phyloP scores from a whole-genome alignment of 2,797 vertebrate genomes.

The Bradypodion ventrale region DNA sequence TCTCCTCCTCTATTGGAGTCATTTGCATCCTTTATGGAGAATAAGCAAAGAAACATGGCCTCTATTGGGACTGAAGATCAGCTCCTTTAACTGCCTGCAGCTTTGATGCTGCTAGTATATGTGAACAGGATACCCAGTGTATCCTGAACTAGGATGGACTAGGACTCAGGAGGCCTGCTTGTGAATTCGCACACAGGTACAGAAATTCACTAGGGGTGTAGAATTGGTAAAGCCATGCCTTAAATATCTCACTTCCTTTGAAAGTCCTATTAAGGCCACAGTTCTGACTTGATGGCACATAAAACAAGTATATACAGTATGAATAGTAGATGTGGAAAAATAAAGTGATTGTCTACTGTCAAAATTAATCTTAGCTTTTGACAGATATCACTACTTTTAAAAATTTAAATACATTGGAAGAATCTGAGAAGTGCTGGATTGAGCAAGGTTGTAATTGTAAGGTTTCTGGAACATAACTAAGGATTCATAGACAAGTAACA shows the following conservation, averaged over 20 bases:
- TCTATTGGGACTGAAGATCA: not conserved
- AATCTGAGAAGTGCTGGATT: not conserved
- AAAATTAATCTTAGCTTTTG: not conserved
- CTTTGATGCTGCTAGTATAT: not conserved
- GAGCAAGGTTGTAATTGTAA: no score
- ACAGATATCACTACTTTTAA: not conserved
- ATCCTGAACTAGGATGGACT: no score
- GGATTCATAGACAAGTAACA: not conserved
- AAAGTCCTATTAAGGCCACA: no score
- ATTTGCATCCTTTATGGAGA: not conserved
- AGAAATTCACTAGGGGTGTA: no score
- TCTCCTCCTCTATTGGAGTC: not conserved
- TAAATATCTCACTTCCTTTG: no score
- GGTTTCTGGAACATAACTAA: no score
- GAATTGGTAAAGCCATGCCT: no score
- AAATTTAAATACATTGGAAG: not conserved
- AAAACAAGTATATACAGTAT: no score
- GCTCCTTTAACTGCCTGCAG: not conserved
- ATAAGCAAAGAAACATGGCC: not conserved
- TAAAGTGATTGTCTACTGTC: not conserved
- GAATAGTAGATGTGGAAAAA: not conserved
- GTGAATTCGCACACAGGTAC: no score
- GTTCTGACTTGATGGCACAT: no score
- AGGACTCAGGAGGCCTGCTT: no score
- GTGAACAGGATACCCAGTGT: not conserved